Evolutionary conservation across 2,113 vertebrate genomes (phyloP).

Genomic region (Myotis yumanensis): DNA sequence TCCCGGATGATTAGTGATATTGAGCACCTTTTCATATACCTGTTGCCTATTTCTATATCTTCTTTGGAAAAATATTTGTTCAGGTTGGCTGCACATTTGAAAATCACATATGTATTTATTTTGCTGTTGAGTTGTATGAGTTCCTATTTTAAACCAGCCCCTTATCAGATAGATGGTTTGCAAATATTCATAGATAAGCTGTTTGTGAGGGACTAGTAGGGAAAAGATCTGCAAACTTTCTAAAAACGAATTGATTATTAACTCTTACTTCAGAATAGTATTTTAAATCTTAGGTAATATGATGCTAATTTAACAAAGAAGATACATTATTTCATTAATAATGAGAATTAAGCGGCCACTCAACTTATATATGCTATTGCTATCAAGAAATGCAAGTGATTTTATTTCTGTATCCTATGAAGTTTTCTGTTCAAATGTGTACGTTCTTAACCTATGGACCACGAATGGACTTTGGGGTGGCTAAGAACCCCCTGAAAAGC

Average conservation of each 20-base stretch:
- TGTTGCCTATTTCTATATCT: background rate
- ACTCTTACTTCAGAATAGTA: background rate
- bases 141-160: background rate
- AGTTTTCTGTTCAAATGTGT: background rate
- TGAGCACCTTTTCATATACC: background rate
- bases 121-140: background rate
- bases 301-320: constrained; percentile 10
- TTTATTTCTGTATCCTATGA: background rate
- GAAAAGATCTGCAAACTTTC: background rate
- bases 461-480: background rate
- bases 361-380: background rate
- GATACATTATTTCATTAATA: background rate
- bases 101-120: background rate
- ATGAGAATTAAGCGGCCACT: background rate
- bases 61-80: background rate
- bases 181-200: background rate
- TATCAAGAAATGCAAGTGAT: background rate
- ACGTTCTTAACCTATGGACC: constrained; percentile 2
- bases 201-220: background rate
- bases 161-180: background rate
- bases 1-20: background rate
- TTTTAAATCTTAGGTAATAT: background rate
- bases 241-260: constrained; percentile 17
- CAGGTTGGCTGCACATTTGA: background rate
- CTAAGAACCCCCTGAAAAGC: background rate